A percentile compares a stretch with the other conserved stretches of the same genome.
phyloP scores from a whole-genome alignment of 2,888 invertebrate species.

The Apamea epomidion region DNA sequence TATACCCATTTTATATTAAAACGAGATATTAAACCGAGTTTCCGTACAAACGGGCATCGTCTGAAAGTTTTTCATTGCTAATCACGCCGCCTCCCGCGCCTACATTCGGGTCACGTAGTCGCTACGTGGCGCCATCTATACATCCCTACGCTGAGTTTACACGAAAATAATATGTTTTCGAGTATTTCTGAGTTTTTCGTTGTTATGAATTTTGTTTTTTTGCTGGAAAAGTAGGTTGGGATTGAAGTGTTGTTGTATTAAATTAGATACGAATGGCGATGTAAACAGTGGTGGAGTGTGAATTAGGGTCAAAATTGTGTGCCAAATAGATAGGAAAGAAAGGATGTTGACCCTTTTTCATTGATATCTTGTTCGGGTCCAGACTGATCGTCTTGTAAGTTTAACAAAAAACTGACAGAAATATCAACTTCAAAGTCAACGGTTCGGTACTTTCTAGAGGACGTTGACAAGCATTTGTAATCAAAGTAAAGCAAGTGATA shows the following conservation, averaged over 20 bases:
- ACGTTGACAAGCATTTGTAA: neutral
- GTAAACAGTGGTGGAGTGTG: neutral
- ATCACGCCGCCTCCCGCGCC: slow-evolving; percentile 67
- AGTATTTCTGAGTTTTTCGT: slow-evolving; percentile 33
- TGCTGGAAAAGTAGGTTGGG: neutral
- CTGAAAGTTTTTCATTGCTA: slow-evolving; percentile 71
- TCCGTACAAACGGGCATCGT: slow-evolving; percentile 33
- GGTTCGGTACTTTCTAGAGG: neutral
- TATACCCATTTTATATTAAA: slow-evolving; percentile 34
- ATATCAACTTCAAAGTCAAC: neutral
- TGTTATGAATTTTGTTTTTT: slow-evolving; percentile 38
- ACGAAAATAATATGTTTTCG: slow-evolving; percentile 58
- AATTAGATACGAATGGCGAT: neutral
- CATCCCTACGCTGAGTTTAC: slow-evolving; percentile 38
- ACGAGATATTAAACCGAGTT: slow-evolving; percentile 41
- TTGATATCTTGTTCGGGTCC: neutral
- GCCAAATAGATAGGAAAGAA: neutral
- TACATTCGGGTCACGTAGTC: slow-evolving; percentile 75
- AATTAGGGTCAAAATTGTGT: neutral
- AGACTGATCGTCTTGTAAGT: neutral
- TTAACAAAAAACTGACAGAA: neutral
- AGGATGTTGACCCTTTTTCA: neutral
- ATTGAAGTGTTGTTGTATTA: neutral
- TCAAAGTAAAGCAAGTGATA: neutral
- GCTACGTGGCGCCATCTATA: slow-evolving; percentile 65